These are phyloP conservation scores for Capitulum mitella DNA, from an alignment of 2,888 invertebrate species.

Conservation along the genomic window DNA sequence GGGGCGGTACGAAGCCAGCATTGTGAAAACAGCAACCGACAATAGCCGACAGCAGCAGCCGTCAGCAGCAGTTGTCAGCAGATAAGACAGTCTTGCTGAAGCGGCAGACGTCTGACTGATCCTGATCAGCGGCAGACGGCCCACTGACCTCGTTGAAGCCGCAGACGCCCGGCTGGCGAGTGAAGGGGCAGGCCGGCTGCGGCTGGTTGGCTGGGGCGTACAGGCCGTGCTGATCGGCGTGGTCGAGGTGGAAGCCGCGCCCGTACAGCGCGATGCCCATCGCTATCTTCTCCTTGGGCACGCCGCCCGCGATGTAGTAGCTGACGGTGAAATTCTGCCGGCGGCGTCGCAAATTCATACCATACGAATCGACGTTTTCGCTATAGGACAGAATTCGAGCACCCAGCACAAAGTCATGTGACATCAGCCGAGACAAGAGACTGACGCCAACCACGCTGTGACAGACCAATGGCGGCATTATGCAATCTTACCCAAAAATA, in stretches of 20 bases:
- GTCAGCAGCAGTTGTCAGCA: too few species aligned
- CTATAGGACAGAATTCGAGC: too few species aligned
- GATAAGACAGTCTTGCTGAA: too few species aligned
- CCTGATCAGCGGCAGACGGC: background rate
- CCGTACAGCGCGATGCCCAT: background rate
- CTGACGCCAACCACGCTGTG: too few species aligned
- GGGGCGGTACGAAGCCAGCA: background rate
- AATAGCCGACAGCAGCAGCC: too few species aligned
- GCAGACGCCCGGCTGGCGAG: conserved; percentile 53
- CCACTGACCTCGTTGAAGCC: conserved; percentile 61
- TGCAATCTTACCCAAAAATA: too few species aligned
- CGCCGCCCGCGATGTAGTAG: background rate
- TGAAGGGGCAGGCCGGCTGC: conserved; percentile 57
- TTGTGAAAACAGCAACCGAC: too few species aligned
- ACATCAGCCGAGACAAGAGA: too few species aligned
- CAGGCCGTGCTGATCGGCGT: background rate
- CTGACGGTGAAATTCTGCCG: background rate
- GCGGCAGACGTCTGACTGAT: background rate
- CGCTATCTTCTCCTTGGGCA: background rate
- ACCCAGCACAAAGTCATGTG: too few species aligned
- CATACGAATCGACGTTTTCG: too few species aligned
- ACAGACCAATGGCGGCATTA: too few species aligned
- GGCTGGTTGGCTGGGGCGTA: conserved; percentile 51
- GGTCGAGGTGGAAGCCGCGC: background rate
- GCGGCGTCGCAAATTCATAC: too few species aligned